A percentile compares a stretch with the other conserved stretches of the same genome.
phyloP scores from a whole-genome alignment of 2,888 invertebrate species.

The Epicampocera succincta region DNA sequence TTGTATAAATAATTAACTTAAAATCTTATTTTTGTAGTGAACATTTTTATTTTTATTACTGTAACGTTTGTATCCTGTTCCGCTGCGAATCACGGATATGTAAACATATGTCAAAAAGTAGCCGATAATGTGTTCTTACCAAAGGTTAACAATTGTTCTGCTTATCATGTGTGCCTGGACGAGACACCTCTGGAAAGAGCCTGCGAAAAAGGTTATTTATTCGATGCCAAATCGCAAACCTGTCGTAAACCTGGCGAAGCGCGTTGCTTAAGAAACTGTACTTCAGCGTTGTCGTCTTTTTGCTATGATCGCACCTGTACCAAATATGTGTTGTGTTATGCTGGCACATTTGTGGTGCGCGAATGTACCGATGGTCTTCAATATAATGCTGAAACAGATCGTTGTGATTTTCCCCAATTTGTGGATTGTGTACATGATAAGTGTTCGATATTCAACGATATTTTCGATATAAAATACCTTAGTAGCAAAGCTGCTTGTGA shows the following conservation, averaged over 20 bases:
- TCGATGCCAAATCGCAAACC: conserved; percentile 74
- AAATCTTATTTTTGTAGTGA: conserved; percentile 56
- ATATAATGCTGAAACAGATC: conserved; percentile 77
- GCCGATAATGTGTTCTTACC: conserved; percentile 70
- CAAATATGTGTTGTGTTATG: conserved; percentile 77
- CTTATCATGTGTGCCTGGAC: conserved; percentile 75
- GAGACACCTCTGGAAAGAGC: conserved; percentile 67
- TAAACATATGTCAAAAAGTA: conserved; percentile 68
- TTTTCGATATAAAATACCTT: conserved; percentile 73
- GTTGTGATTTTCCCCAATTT: conserved; percentile 77
- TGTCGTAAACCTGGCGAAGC: conserved; percentile 72
- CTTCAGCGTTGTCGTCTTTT: conserved; percentile 72
- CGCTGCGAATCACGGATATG: background rate
- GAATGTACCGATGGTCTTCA: conserved; percentile 77
- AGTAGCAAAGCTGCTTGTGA: conserved; percentile 75
- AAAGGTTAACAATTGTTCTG: conserved; percentile 66
- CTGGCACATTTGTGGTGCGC: conserved; percentile 73
- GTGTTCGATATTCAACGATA: conserved; percentile 75
- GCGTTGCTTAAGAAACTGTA: conserved; percentile 74
- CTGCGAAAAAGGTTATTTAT: conserved; percentile 71
- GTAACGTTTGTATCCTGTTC: conserved; percentile 20
- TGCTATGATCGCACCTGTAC: conserved; percentile 77
- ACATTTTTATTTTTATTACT: conserved; percentile 44
- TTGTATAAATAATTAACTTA: background rate
- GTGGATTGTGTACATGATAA: conserved; percentile 78